These are phyloP conservation scores for Pandion haliaetus DNA, from an alignment of 2,113 vertebrate species.

Conservation along the genomic window DNA sequence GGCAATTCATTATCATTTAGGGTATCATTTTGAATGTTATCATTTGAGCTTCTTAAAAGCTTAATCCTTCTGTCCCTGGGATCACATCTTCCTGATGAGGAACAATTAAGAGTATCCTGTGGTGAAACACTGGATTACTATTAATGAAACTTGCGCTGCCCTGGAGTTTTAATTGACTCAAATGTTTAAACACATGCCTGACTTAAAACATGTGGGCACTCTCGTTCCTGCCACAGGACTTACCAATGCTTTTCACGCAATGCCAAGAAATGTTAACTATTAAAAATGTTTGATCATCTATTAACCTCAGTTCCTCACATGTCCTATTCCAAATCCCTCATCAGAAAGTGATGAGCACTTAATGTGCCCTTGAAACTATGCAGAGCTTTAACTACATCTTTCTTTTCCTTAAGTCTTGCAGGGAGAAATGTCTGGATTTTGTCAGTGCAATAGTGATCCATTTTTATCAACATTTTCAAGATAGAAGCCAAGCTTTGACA, in stretches of 20 bases:
- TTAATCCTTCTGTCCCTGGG: background rate
- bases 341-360: background rate
- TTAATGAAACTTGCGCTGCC: background rate
- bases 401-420: background rate
- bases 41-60: slow-evolving; percentile 6
- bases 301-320: background rate
- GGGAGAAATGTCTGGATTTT: background rate
- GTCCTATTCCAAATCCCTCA: background rate
- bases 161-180: slow-evolving; percentile 1
- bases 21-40: background rate
- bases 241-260: background rate
- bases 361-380: background rate
- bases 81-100: background rate
- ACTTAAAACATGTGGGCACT: background rate
- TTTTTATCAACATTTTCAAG: background rate
- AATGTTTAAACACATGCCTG: background rate
- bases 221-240: background rate
- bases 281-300: background rate
- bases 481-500: background rate
- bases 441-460: background rate
- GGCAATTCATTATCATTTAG: background rate
- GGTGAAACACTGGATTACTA: background rate
- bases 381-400: background rate
- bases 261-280: background rate
- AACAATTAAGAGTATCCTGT: slow-evolving; percentile 25